Percentiles rank a stretch among this genome's conserved stretches.
phyloP scores from a whole-genome alignment of 92 coral and sea anemone species.

The Palythoa caribaeorum region DNA sequence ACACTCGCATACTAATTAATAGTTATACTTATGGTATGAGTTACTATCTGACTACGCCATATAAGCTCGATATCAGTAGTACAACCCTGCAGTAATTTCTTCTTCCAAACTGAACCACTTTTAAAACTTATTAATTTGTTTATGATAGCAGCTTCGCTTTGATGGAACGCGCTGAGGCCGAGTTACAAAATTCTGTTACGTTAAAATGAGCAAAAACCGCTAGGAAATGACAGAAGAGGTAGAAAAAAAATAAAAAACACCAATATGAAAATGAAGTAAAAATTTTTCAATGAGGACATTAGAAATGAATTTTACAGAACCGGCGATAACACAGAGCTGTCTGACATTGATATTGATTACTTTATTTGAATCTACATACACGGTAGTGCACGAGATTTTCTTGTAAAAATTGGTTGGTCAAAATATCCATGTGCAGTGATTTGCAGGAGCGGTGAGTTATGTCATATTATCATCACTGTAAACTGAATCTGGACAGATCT shows the following conservation, averaged over 20 bases:
- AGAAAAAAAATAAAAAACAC: not conserved
- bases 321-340: not conserved
- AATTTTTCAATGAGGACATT: not conserved
- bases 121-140: too few relatives aligned
- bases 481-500: conserved; percentile 13
- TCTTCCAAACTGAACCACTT: too few relatives aligned
- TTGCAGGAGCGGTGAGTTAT: not conserved
- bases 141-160: not conserved
- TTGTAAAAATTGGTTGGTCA: not conserved
- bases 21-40: too few relatives aligned
- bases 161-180: conserved; percentile 19
- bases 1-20: too few relatives aligned
- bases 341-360: too few relatives aligned
- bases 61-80: too few relatives aligned
- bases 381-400: too few relatives aligned
- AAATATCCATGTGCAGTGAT: not conserved
- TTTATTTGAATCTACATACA: not conserved
- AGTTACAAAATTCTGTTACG: not conserved
- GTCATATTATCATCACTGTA: not conserved
- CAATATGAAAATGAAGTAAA: not conserved
- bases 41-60: too few relatives aligned
- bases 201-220: not conserved
- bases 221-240: not conserved
- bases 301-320: not conserved
- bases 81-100: too few relatives aligned